Conservation (phyloP, 2,113 vertebrate species). For the Burhinus oedicnemus region DNA sequence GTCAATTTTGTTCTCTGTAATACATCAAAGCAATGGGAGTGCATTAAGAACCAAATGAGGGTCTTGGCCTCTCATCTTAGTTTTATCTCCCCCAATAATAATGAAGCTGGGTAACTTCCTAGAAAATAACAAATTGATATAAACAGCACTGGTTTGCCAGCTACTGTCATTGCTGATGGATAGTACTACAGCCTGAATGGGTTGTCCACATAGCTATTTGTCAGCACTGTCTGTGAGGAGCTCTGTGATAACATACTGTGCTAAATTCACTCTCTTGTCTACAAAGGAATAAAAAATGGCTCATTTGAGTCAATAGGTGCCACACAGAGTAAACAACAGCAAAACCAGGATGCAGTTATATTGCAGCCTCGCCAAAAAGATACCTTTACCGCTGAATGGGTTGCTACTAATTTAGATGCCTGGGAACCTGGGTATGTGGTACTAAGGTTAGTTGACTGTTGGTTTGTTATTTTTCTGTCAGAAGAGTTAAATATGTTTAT, state of each 20-base stretch:
- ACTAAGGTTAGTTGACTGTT: background rate
- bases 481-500: background rate
- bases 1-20: constrained; percentile 52
- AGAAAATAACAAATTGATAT: constrained; percentile 71
- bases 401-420: background rate
- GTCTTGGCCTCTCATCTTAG: constrained; percentile 69
- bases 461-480: background rate
- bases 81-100: constrained; percentile 70
- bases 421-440: background rate
- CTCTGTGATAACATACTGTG: constrained; percentile 67
- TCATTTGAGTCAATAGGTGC: constrained; percentile 64
- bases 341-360: background rate
- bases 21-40: constrained; percentile 62
- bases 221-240: constrained; percentile 69
- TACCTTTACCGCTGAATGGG: background rate
- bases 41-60: constrained; percentile 65
- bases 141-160: constrained; percentile 68
- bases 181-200: constrained; percentile 69
- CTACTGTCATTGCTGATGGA: constrained; percentile 72
- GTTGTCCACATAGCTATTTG: constrained; percentile 73
- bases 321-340: constrained; percentile 64
- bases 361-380: background rate
- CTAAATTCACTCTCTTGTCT: constrained; percentile 68
- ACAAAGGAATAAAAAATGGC: constrained; percentile 70
- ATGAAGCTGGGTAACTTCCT: constrained; percentile 70